phyloP scores from a whole-genome alignment of 2,888 invertebrate genomes.

The Lepidochrysops patricia region DNA sequence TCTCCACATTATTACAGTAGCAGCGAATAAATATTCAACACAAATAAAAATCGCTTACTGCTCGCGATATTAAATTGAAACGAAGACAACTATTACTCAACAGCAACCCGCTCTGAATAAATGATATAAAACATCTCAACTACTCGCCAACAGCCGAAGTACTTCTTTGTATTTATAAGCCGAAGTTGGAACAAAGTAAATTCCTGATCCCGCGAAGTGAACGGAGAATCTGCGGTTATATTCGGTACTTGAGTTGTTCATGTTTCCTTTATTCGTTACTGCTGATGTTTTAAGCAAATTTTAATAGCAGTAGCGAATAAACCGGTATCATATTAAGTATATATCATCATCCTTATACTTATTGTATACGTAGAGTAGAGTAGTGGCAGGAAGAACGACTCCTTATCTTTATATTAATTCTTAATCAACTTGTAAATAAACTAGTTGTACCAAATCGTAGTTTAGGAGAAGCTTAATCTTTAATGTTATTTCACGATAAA shows the following conservation, averaged over 20 bases:
- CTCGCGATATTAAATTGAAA: slow-evolving; percentile 1
- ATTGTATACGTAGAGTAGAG: too few relatives aligned
- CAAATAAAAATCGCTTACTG: not conserved
- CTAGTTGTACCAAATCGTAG: too few relatives aligned
- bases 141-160: not conserved
- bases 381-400: too few relatives aligned
- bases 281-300: not conserved
- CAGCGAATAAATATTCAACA: not conserved
- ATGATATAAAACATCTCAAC: slow-evolving; percentile 11
- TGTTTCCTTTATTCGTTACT: not conserved
- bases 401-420: too few relatives aligned
- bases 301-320: not conserved
- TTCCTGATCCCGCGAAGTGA: slow-evolving; percentile 6
- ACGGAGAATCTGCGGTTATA: not conserved
- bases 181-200: slow-evolving; percentile 5
- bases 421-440: too few relatives aligned
- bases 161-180: slow-evolving; percentile 11
- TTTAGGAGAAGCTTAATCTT: too few relatives aligned
- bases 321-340: not conserved
- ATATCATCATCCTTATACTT: too few relatives aligned
- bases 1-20: not conserved
- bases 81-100: slow-evolving; percentile 6
- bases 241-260: not conserved
- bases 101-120: slow-evolving; percentile 2
- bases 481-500: too few relatives aligned